Conservation (phyloP, 30 jellyfish, hydroid and myxozoan genomes). For the Nemopilema nomurai region DNA sequence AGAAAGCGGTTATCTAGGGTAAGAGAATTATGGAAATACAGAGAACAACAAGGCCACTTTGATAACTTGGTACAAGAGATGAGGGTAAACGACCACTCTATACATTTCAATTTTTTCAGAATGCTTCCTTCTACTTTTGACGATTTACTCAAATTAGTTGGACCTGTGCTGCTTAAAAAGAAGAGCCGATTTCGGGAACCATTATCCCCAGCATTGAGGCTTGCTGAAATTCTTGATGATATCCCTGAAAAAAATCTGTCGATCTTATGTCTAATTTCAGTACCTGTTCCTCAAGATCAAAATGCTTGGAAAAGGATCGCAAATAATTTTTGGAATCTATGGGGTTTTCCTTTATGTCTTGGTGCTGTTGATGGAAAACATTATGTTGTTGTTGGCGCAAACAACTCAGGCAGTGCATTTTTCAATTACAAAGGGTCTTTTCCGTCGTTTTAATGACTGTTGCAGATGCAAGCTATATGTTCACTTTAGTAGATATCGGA, state of each 20-base stretch:
- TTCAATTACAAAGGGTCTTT: slow-evolving; percentile 29
- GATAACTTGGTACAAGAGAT: slow-evolving; percentile 19
- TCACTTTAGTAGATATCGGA: slow-evolving; percentile 35
- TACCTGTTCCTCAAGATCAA: slow-evolving; percentile 4
- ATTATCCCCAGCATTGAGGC: slow-evolving; percentile 7
- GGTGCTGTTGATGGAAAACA: slow-evolving; percentile 22
- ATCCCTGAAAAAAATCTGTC: slow-evolving; percentile 8
- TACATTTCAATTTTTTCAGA: slow-evolving; percentile 21
- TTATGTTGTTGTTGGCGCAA: slow-evolving; percentile 4
- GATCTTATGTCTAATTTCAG: slow-evolving; percentile 8
- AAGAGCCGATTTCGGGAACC: slow-evolving; percentile 23
- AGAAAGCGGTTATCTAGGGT: not conserved
- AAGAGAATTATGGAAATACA: slow-evolving; percentile 9
- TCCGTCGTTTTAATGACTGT: slow-evolving; percentile 21
- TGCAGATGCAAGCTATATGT: slow-evolving; percentile 41
- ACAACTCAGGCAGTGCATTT: slow-evolving; percentile 21
- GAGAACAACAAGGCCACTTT: slow-evolving; percentile 15
- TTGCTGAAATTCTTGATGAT: slow-evolving; percentile 13
- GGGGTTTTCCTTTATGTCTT: slow-evolving; percentile 23
- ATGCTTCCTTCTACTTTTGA: slow-evolving; percentile 36
- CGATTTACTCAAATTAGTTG: slow-evolving; percentile 11
- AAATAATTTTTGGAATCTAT: slow-evolving; percentile 9
- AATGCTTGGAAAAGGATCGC: slow-evolving; percentile 15
- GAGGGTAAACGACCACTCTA: slow-evolving; percentile 23
- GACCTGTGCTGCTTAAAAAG: slow-evolving; percentile 14